A percentile compares a stretch with the other conserved stretches of the same genome.
These are phyloP conservation scores for Hoplostethus mediterraneus DNA, from an alignment of 2,797 vertebrate genomes.

Conservation along the genomic window DNA sequence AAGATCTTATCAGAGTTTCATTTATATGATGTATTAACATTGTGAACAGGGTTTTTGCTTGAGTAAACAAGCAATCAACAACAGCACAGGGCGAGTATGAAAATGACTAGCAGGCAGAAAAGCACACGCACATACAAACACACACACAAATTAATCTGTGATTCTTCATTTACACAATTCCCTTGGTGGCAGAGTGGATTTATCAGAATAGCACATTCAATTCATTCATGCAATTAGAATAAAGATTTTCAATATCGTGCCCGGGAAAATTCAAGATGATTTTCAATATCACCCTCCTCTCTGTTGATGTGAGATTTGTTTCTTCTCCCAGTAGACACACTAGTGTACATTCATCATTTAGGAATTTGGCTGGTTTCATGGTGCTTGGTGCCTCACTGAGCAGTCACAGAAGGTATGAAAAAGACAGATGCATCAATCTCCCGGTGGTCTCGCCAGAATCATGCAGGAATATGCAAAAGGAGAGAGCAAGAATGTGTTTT, in stretches of 20 bases:
- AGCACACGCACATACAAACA: constrained; percentile 34
- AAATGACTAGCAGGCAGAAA: constrained; percentile 65
- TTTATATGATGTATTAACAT: constrained; percentile 72
- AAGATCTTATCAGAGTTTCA: constrained; percentile 68
- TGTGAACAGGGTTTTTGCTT: constrained; percentile 65
- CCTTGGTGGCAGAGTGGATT: constrained; percentile 71
- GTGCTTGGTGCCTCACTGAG: constrained; percentile 63
- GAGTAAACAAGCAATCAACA: constrained; percentile 77
- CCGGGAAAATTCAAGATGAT: constrained; percentile 79
- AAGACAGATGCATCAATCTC: constrained; percentile 81
- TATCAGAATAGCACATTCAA: constrained; percentile 77
- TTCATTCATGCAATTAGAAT: constrained; percentile 84
- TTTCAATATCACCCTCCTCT: constrained; percentile 75
- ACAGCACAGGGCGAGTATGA: constrained; percentile 56
- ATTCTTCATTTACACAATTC: constrained; percentile 80
- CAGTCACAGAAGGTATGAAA: constrained; percentile 76
- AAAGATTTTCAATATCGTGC: constrained; percentile 79
- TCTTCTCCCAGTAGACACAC: constrained; percentile 68
- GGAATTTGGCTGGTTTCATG: constrained; percentile 69
- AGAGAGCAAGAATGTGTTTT: constrained; percentile 48
- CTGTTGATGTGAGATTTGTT: constrained; percentile 69
- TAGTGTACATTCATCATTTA: constrained; percentile 80
- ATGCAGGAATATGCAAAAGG: constrained; percentile 69
- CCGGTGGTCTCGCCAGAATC: constrained; percentile 69
- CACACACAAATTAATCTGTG: constrained; percentile 55